phyloP scores from a whole-genome alignment of 1,140 invertebrate species.

The Stegodyphus dumicola region DNA sequence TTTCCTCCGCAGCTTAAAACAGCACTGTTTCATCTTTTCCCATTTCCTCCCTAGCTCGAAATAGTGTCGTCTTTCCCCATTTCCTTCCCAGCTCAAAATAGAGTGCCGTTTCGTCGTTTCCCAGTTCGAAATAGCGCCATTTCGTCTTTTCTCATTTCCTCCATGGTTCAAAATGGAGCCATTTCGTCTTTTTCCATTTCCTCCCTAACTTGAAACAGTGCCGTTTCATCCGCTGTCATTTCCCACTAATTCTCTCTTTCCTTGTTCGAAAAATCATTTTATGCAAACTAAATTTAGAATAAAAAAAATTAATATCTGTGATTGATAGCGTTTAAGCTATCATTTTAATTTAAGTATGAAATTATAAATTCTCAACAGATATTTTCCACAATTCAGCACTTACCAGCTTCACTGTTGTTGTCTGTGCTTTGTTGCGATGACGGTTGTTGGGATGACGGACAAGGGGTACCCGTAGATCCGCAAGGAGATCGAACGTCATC shows the following conservation, averaged over 20 bases:
- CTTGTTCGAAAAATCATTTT: not conserved
- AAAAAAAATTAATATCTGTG: not conserved
- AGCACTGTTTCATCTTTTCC: too few species aligned
- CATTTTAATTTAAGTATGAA: not conserved
- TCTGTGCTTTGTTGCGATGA: slow-evolving; percentile 87
- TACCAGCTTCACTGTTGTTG: slow-evolving; percentile 91
- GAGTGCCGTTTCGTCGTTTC: not conserved
- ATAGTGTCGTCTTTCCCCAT: too few species aligned
- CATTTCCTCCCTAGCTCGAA: too few species aligned
- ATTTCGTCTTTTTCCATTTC: too few species aligned
- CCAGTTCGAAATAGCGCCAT: not conserved
- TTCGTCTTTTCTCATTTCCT: too few species aligned
- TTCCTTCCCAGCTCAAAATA: too few species aligned
- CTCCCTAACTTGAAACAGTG: too few species aligned
- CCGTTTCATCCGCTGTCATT: not conserved
- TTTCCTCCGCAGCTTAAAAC: too few species aligned
- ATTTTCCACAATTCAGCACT: slow-evolving; percentile 66
- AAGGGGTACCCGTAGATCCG: slow-evolving; percentile 82
- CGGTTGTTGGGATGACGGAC: slow-evolving; percentile 87
- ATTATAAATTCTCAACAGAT: not conserved
- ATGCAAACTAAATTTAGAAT: not conserved
- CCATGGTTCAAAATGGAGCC: too few species aligned
- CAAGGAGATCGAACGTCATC: slow-evolving; percentile 92
- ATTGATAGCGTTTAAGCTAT: not conserved
- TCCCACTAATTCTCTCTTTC: not conserved